phyloP scores from a whole-genome alignment of 2,113 vertebrate genomes.

The Chrysochloris asiatica region DNA sequence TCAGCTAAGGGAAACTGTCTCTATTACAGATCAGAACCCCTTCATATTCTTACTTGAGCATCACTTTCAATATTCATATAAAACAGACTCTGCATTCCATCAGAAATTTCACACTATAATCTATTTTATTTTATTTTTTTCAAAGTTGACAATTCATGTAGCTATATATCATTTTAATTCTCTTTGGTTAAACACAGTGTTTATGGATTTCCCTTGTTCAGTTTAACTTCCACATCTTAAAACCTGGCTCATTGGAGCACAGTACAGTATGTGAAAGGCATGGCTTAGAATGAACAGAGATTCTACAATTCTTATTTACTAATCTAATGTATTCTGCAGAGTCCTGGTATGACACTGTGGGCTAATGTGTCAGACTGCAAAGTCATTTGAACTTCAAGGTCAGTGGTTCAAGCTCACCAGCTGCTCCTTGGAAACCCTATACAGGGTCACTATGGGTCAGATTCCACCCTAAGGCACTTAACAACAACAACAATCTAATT shows the following conservation, averaged over 20 bases:
- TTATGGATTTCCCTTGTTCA: background rate
- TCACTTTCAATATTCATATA: background rate
- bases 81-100: background rate
- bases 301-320: constrained; percentile 35
- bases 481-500: background rate
- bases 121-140: background rate
- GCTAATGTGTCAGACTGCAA: no score
- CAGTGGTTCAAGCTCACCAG: no score
- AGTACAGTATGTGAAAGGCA: background rate
- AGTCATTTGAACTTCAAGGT: no score
- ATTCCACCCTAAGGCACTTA: no score
- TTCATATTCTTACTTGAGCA: background rate
- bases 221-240: constrained; percentile 47
- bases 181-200: background rate
- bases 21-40: background rate
- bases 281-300: background rate
- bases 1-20: background rate
- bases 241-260: background rate
- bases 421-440: no score
- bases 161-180: background rate
- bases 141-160: background rate
- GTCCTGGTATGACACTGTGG: no score
- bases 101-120: background rate
- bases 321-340: no score
- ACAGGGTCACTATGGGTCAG: no score